Evolutionary conservation across 1,140 invertebrate species (phyloP).

Genomic region (Trialeurodes vaporariorum): DNA sequence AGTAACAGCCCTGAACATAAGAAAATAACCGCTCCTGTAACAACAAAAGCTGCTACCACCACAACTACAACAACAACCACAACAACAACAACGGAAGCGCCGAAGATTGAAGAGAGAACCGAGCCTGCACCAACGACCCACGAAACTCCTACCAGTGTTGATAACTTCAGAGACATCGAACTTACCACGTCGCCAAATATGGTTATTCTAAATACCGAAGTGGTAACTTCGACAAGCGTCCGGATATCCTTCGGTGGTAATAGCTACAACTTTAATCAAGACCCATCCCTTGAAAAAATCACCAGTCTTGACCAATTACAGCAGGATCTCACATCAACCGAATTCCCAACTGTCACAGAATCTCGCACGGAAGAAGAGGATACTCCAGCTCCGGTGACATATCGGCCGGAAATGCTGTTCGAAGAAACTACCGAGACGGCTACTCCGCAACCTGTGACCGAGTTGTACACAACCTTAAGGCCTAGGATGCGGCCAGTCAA

Average conservation of each 20-base stretch:
- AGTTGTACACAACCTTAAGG: too few species aligned
- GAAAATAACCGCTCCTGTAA: conserved; percentile 9
- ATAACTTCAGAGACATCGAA: neutral
- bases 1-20: neutral
- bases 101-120: neutral
- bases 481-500: too few species aligned
- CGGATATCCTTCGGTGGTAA: conserved; percentile 12
- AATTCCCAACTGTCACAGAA: too few species aligned
- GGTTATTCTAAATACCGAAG: conserved; percentile 17
- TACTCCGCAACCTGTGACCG: too few species aligned
- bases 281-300: too few species aligned
- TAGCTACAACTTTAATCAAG: neutral
- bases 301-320: too few species aligned
- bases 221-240: conserved; percentile 16
- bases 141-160: neutral
- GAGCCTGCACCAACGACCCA: neutral
- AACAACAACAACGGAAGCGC: conserved; percentile 7
- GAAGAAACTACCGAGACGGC: too few species aligned
- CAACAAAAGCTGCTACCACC: neutral
- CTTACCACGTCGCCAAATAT: conserved; percentile 3
- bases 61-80: conserved; percentile 1
- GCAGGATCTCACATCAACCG: too few species aligned
- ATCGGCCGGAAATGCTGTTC: too few species aligned
- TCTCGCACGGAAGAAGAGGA: too few species aligned
- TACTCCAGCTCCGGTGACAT: too few species aligned